phyloP scores from a whole-genome alignment of 2,113 vertebrate species.

The Oryzias curvinotus region DNA sequence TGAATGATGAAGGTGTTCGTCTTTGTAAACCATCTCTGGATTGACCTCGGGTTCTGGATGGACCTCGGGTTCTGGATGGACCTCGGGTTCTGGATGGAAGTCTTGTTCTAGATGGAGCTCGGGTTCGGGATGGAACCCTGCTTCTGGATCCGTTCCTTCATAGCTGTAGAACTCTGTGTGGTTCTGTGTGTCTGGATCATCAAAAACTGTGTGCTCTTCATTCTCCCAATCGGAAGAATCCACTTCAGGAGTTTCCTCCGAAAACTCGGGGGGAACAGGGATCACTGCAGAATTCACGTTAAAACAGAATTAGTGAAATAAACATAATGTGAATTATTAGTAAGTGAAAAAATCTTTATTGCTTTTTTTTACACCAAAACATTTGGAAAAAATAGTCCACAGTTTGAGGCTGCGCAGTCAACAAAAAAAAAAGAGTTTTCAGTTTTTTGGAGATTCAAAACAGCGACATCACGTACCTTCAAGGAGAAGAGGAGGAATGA shows the following conservation, averaged over 20 bases:
- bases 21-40: neutral
- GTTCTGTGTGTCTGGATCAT: neutral
- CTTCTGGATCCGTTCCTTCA: neutral
- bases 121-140: neutral
- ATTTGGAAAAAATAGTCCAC: too few relatives aligned
- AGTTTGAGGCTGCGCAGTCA: too few relatives aligned
- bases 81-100: too few relatives aligned
- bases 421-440: too few relatives aligned
- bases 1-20: constrained; percentile 4
- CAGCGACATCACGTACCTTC: neutral
- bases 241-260: constrained; percentile 16
- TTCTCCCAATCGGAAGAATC: constrained; percentile 22
- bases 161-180: constrained; percentile 15
- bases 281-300: constrained; percentile 10
- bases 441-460: too few relatives aligned
- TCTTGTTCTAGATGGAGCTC: too few relatives aligned
- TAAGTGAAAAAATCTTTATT: neutral
- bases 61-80: neutral
- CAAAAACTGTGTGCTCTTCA: constrained; percentile 1
- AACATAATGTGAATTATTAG: neutral
- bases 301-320: neutral
- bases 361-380: too few relatives aligned
- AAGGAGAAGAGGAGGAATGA: constrained; percentile 14
- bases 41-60: neutral
- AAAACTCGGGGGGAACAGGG: constrained; percentile 27